Conservation (phyloP, 1,140 invertebrate species). For the Apis mellifera region DNA sequence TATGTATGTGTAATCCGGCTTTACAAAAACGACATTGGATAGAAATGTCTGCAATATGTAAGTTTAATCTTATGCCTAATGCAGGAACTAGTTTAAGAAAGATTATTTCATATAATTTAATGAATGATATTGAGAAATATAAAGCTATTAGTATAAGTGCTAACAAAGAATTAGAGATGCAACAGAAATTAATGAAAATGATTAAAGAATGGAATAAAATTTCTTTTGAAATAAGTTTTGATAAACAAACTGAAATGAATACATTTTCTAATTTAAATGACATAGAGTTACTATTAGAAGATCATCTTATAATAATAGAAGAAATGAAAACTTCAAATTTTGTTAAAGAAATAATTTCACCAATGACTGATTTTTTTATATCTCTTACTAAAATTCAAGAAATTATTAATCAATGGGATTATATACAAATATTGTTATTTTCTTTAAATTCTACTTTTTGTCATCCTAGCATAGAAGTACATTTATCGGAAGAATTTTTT, state of each 20-base stretch:
- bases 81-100: conserved; percentile 85
- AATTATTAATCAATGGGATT: conserved; percentile 84
- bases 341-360: conserved; percentile 84
- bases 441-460: conserved; percentile 85
- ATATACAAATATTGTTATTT: conserved; percentile 83
- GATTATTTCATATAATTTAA: conserved; percentile 84
- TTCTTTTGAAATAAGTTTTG: conserved; percentile 79
- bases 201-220: conserved; percentile 84
- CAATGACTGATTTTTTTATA: conserved; percentile 83
- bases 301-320: conserved; percentile 85
- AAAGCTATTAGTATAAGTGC: conserved; percentile 86
- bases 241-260: conserved; percentile 78
- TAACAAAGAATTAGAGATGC: conserved; percentile 85
- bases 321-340: conserved; percentile 87
- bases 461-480: conserved; percentile 84
- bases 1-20: conserved; percentile 87
- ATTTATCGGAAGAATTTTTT: conserved; percentile 84
- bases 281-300: conserved; percentile 85
- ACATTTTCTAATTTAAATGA: conserved; percentile 83
- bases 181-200: conserved; percentile 84
- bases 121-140: conserved; percentile 83
- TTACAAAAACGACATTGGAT: conserved; percentile 87
- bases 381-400: conserved; percentile 82
- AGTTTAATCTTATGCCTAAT: conserved; percentile 85
- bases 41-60: conserved; percentile 86